Evolutionary conservation across 2,797 vertebrate genomes (phyloP), one percentile per base, ranked within the genome.

Genomic region (Argya squamiceps): DNA sequence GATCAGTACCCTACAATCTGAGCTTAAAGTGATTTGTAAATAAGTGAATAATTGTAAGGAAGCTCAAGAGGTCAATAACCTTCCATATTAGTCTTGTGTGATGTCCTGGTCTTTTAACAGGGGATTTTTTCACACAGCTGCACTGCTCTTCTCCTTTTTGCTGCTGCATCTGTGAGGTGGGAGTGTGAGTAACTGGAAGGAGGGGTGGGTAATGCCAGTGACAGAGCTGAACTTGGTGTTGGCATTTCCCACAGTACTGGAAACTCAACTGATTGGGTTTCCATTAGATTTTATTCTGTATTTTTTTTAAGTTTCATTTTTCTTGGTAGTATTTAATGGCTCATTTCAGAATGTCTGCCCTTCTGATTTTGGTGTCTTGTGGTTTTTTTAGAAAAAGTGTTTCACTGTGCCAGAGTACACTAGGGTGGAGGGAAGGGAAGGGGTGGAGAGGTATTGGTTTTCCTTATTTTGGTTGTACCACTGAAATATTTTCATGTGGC

Each of bases 331-430:
- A n/a, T 29, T n/a, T 59, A 18, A 27, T 32, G 68, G 14, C 7
- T 44, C 17, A n/a, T 53, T 86, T 74, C 21, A 84, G 60, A 84
- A 52, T 55, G 12, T 47, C 30, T 78, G 12, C 29, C 18, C 36
- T 74, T 88, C 15, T 7, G 30, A 0, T 18, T 58, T 63, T 37
- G 11, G 10, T 41, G 5, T 20, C 8, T 55, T 11, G 4, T 13
- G 0, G 3, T 8, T 27, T 34, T 37, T n/a, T 46, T 27, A 12
- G 6, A 10, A 41, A n/a, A 46, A 36, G 3, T 50, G 24, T 49
- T 87, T 70, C 74, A 26, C 8, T 62, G 15, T 89, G 49, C 55
- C 18, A 30, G 46, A 64, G 8, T 58, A n/a, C 46, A 29, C 32
- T 32, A 34, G 56, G 39, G 27, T 41, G 44, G 32, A 52, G n/a